Conservation (phyloP, 2,888 invertebrate species). For the Chironomus tentans region DNA sequence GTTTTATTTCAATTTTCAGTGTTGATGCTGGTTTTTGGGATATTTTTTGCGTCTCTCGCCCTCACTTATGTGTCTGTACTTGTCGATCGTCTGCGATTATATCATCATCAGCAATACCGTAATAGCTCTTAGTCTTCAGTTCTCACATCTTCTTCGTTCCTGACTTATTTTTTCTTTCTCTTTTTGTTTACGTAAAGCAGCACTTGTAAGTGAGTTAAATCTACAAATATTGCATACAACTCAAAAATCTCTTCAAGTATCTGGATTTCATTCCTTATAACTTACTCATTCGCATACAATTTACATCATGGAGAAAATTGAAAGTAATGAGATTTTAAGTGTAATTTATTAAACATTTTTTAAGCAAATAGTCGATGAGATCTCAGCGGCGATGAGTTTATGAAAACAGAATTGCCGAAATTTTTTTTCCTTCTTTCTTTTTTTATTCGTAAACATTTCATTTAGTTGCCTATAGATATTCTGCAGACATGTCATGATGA, state of each 20-base stretch:
- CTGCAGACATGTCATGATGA: neutral
- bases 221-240: neutral
- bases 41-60: neutral
- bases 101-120: neutral
- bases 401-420: neutral
- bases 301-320: neutral
- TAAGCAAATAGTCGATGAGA: neutral
- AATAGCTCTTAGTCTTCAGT: neutral
- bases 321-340: slow-evolving; percentile 12
- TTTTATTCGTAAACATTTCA: neutral
- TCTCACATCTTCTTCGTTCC: neutral
- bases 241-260: neutral
- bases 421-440: neutral
- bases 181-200: slow-evolving; percentile 1
- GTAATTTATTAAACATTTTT: slow-evolving; percentile 23
- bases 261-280: neutral
- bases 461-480: neutral
- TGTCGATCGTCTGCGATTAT: neutral
- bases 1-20: neutral
- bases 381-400: neutral
- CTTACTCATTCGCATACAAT: neutral
- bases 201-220: neutral
- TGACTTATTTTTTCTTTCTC: neutral
- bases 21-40: neutral
- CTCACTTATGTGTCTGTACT: too few species aligned